phyloP scores from a whole-genome alignment of 2,797 vertebrate species.

The Rhadinocentrus ornatus region DNA sequence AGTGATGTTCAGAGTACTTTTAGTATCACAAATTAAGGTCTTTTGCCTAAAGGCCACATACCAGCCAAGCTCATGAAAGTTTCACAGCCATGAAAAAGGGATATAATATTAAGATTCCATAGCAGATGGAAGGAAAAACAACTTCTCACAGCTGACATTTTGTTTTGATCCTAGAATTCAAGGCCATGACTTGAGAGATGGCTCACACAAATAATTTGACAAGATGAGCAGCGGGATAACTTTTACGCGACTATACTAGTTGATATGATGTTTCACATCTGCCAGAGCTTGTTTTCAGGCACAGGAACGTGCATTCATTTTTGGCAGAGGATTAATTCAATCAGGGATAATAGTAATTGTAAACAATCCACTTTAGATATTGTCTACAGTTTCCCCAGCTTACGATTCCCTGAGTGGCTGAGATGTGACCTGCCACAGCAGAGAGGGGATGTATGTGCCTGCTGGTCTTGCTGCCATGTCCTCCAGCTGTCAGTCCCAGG shows the following conservation, averaged over 20 bases:
- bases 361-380: slow-evolving; percentile 51
- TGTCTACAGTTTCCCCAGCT: slow-evolving; percentile 29
- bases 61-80: slow-evolving; percentile 19
- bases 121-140: slow-evolving; percentile 35
- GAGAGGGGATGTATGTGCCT: slow-evolving; percentile 45
- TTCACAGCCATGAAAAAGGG: slow-evolving; percentile 24
- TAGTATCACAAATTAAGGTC: slow-evolving; percentile 26
- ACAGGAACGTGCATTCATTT: slow-evolving; percentile 18
- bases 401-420: slow-evolving; percentile 35
- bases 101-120: slow-evolving; percentile 39
- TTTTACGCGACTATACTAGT: slow-evolving; percentile 43
- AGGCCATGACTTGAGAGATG: slow-evolving; percentile 29
- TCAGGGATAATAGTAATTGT: slow-evolving; percentile 39
- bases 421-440: slow-evolving; percentile 48
- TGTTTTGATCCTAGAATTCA: slow-evolving; percentile 40
- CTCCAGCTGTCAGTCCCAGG: slow-evolving; percentile 55
- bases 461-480: slow-evolving; percentile 27
- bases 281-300: slow-evolving; percentile 34
- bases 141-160: slow-evolving; percentile 43
- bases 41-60: slow-evolving; percentile 13
- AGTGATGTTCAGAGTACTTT: slow-evolving; percentile 16
- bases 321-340: slow-evolving; percentile 44
- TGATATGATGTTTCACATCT: slow-evolving; percentile 38
- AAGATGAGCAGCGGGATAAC: slow-evolving; percentile 34
- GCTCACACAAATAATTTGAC: slow-evolving; percentile 50